These are phyloP conservation scores for Arctopsyche grandis DNA, from an alignment of 1,140 invertebrate genomes.

Conservation along the genomic window DNA sequence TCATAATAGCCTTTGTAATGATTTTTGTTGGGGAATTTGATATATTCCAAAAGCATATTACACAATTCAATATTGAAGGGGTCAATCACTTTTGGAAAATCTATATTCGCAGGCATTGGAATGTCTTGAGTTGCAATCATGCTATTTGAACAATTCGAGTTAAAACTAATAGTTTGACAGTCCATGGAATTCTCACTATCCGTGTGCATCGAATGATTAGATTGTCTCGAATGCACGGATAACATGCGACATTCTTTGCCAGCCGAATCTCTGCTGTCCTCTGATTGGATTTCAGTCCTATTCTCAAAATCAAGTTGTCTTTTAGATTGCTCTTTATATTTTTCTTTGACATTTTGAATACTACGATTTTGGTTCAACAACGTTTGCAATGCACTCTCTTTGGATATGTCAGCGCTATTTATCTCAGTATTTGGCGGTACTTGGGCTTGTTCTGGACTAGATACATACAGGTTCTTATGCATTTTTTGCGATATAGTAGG, in stretches of 20 bases:
- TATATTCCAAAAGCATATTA: constrained; percentile 66
- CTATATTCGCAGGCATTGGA: constrained; percentile 63
- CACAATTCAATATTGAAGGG: constrained; percentile 68
- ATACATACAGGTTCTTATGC: constrained; percentile 67
- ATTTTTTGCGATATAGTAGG: constrained; percentile 66
- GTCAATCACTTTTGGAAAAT: constrained; percentile 65
- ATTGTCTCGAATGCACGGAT: constrained; percentile 62
- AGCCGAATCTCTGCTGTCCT: constrained; percentile 65
- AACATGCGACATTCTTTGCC: constrained; percentile 65
- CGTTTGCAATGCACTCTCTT: constrained; percentile 62
- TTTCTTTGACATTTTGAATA: constrained; percentile 59
- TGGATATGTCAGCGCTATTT: constrained; percentile 56
- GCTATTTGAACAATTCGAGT: constrained; percentile 64
- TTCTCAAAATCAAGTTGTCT: constrained; percentile 65
- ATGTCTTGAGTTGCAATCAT: constrained; percentile 64
- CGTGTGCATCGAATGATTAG: constrained; percentile 60
- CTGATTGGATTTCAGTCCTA: constrained; percentile 62
- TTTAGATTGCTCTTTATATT: constrained; percentile 65
- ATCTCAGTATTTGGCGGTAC: constrained; percentile 63
- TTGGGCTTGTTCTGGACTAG: constrained; percentile 66
- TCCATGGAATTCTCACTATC: constrained; percentile 67
- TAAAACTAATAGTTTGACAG: constrained; percentile 60
- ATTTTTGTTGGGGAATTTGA: constrained; percentile 68
- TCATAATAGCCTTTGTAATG: constrained; percentile 64
- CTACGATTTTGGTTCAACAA: constrained; percentile 62